Evolutionary conservation across 2,797 vertebrate genomes (phyloP), one percentile per base, ranked within the genome.

Genomic region (Percopsis omiscomaycus): DNA sequence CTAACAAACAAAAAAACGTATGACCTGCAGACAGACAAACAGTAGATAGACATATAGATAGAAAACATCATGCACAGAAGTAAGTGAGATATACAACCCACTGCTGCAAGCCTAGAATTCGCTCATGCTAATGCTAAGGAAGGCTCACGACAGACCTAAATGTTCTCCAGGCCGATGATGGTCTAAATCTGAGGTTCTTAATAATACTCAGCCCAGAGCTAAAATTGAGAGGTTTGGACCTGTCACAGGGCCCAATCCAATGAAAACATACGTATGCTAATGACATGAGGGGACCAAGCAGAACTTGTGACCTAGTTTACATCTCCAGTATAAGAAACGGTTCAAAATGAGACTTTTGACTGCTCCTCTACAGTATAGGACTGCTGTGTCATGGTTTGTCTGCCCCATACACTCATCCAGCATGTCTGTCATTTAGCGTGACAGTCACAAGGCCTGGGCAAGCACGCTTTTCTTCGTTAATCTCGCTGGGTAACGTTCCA

Each of bases 401-500:
- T 77, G 62, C 68, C 62, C 77, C 65, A 75, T 28, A 71, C 52
- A 73, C 71, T 84, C 69, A 60, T 66, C 54, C 60, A 72, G 59
- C 68, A 46, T 66, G 73, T 76, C 71, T 60, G 64, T 80, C 71
- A 80, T 83, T 80, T 78, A 78, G 66, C 84, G 80, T 69, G 79
- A 84, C 69, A 82, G 70, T 66, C 75, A 75, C 58, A 75, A 82
- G 79, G 83, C 67, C 77, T 16, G 13, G 49, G 59, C 81, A 85
- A 81, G 69, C 77, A 63, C 60, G 73, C 74, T 80, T 85, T 84
- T 84, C 81, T 87, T 64, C 5, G 13, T 65, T 84, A 86, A 84
- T 88, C 81, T 88, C 71, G 45, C 48, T 0, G 64, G 71, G 67
- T 83, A 73, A 77, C 60, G 73, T 76, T 88, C 86, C 84, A 85